Conservation (phyloP, 2,113 vertebrate species). For the Alces alces region DNA sequence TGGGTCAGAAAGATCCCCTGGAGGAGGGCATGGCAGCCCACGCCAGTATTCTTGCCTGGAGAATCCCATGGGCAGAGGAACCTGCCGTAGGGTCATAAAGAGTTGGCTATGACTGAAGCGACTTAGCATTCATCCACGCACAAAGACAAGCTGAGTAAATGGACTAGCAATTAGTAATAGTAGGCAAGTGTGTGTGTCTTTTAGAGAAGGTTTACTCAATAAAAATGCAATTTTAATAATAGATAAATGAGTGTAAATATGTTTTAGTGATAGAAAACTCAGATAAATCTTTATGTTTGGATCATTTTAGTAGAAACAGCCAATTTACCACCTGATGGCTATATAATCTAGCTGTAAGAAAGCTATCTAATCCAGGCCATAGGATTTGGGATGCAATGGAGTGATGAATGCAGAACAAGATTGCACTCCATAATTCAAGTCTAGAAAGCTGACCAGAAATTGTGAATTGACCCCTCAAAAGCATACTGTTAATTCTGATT, state of each 20-base stretch:
- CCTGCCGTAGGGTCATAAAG: background rate
- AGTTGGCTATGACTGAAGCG: background rate
- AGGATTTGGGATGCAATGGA: background rate
- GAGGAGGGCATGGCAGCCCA: background rate
- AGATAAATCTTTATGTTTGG: background rate
- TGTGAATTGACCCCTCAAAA: background rate
- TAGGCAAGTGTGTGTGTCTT: background rate
- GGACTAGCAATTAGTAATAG: background rate
- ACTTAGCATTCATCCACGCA: background rate
- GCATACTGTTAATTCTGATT: background rate
- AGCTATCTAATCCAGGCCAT: background rate
- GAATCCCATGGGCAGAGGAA: background rate
- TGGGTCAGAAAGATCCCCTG: background rate
- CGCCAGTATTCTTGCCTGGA: background rate
- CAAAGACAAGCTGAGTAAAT: background rate
- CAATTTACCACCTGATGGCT: background rate
- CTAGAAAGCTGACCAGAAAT: background rate
- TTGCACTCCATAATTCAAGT: background rate
- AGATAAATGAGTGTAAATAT: background rate
- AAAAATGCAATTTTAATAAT: background rate
- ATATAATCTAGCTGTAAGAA: background rate
- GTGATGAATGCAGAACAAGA: no score
- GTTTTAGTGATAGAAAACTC: background rate
- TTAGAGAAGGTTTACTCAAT: background rate
- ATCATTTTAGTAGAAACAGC: background rate